These are phyloP conservation scores for Orbicella faveolata DNA, from an alignment of 64 coral and sea anemone genomes.

Conservation along the genomic window DNA sequence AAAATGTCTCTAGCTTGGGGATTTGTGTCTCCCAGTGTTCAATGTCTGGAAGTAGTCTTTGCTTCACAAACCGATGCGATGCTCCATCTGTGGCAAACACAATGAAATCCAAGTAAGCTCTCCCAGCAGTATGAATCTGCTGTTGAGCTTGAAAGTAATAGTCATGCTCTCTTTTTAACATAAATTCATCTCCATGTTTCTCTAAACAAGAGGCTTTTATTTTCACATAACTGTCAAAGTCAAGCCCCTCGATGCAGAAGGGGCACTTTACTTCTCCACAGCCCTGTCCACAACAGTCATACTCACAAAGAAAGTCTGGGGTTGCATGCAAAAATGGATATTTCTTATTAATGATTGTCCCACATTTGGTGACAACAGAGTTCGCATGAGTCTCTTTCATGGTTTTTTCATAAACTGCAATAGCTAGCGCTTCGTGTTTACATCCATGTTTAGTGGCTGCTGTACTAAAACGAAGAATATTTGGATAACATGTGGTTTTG, in stretches of 20 bases:
- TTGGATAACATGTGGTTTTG: constrained; percentile 52
- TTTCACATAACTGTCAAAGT: constrained; percentile 36
- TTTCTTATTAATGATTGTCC: constrained; percentile 14
- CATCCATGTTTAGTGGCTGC: constrained; percentile 41
- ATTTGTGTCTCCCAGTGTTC: background rate
- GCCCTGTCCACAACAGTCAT: background rate
- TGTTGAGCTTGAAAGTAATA: constrained; percentile 29
- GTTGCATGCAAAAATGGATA: constrained; percentile 47
- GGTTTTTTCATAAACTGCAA: constrained; percentile 9
- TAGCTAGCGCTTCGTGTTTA: constrained; percentile 38
- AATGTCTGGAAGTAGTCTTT: constrained; percentile 26
- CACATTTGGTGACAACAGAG: constrained; percentile 6
- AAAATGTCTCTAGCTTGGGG: constrained; percentile 15
- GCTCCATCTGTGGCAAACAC: background rate
- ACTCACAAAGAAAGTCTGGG: constrained; percentile 41
- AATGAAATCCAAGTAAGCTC: background rate
- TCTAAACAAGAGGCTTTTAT: background rate
- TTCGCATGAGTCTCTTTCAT: constrained; percentile 8
- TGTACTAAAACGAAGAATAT: background rate
- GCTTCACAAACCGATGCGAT: background rate
- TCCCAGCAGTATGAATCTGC: background rate
- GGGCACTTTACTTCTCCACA: constrained; percentile 44
- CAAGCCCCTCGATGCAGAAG: background rate
- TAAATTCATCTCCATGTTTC: background rate
- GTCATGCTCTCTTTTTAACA: constrained; percentile 1